A percentile compares a stretch with the other conserved stretches of the same genome.
These are phyloP conservation scores for Theocolax elegans DNA, from an alignment of 1,140 invertebrate genomes.

Conservation along the genomic window DNA sequence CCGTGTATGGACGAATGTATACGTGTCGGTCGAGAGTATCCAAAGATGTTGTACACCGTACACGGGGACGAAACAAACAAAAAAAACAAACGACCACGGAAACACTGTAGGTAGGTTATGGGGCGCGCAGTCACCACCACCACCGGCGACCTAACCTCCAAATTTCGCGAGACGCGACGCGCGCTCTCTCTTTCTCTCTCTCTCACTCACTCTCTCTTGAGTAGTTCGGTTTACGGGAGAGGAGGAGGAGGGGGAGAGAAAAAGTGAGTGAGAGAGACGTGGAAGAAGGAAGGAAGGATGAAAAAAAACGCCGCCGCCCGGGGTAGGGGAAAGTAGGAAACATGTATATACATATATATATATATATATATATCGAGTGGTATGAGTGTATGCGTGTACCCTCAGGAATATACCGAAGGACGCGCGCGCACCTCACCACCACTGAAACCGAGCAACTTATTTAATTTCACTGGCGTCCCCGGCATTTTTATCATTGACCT, in stretches of 20 bases:
- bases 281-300: no score
- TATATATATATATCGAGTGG: no score
- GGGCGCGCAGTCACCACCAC: background rate
- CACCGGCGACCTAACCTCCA: constrained; percentile 62
- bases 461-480: constrained; percentile 34
- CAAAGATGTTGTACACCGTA: no score
- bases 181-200: no score
- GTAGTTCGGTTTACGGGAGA: no score
- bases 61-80: no score
- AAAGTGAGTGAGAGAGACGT: background rate
- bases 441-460: no score
- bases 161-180: constrained; percentile 29
- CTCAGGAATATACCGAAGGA: constrained; percentile 28
- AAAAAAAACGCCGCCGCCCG: background rate
- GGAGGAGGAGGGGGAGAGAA: background rate
- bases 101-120: constrained; percentile 56
- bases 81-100: background rate
- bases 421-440: constrained; percentile 13
- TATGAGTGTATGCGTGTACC: background rate
- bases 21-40: no score
- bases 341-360: no score
- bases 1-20: no score
- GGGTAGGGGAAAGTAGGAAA: background rate
- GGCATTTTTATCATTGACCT: constrained; percentile 38
- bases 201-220: no score